phyloP scores from a whole-genome alignment of 2,888 invertebrate genomes.

The Ectobius pallidus region DNA sequence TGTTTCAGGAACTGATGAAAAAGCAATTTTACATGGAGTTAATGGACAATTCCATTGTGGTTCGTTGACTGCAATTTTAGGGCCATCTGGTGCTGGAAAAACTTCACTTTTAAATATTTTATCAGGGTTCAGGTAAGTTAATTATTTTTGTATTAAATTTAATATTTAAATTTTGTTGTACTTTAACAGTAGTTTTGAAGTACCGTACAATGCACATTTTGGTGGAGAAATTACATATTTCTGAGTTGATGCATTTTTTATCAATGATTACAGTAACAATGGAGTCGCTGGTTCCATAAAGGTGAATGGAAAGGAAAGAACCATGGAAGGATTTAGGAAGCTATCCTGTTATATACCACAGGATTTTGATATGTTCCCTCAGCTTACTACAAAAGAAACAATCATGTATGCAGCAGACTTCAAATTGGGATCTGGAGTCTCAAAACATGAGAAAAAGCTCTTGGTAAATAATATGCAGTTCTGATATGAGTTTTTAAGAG shows the following conservation, averaged over 20 bases:
- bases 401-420: constrained; percentile 84
- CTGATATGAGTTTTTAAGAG: background rate
- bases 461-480: constrained; percentile 42
- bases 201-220: no score
- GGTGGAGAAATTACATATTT: no score
- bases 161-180: no score
- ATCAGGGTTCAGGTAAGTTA: constrained; percentile 68
- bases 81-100: constrained; percentile 78
- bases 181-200: no score
- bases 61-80: constrained; percentile 68
- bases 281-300: constrained; percentile 75
- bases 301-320: constrained; percentile 70
- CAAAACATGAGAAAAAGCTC: constrained; percentile 40
- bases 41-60: constrained; percentile 67
- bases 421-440: constrained; percentile 62
- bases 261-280: constrained; percentile 65
- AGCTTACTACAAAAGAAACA: constrained; percentile 80
- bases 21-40: constrained; percentile 55
- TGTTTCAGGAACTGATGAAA: background rate
- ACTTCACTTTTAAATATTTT: constrained; percentile 76
- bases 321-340: constrained; percentile 71
- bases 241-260: no score
- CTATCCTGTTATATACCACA: constrained; percentile 88
- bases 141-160: no score
- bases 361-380: constrained; percentile 74